Conservation (phyloP, 2,888 invertebrate species). For the Acanthosepion lycidas region DNA sequence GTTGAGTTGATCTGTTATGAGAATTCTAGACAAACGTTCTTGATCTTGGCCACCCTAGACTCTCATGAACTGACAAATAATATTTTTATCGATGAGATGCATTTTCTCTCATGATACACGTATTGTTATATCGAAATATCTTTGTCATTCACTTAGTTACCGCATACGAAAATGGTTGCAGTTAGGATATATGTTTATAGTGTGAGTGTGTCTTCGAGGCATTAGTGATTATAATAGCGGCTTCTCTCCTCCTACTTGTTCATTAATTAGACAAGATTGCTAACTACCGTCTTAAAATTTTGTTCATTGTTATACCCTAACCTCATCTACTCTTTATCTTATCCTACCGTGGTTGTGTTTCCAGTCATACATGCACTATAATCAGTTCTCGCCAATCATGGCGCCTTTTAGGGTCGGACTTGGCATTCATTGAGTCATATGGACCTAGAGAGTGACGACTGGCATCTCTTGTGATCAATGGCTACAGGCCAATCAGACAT, state of each 20-base stretch:
- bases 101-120: too few species aligned
- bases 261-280: neutral
- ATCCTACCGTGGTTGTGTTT: neutral
- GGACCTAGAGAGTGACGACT: neutral
- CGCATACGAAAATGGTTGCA: neutral
- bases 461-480: slow-evolving; percentile 36
- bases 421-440: neutral
- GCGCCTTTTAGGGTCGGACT: neutral
- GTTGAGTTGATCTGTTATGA: too few species aligned
- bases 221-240: too few species aligned
- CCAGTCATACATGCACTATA: neutral
- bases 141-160: neutral
- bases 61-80: too few species aligned
- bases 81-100: too few species aligned
- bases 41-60: too few species aligned
- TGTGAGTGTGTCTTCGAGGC: neutral
- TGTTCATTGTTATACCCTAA: neutral
- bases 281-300: neutral
- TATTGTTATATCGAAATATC: too few species aligned
- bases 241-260: neutral
- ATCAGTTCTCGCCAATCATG: neutral
- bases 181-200: neutral
- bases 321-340: neutral
- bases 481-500: slow-evolving; percentile 14
- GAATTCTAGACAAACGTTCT: too few species aligned